These are phyloP conservation scores for Latrodectus geometricus DNA, from an alignment of 1,140 invertebrate genomes.

Conservation along the genomic window DNA sequence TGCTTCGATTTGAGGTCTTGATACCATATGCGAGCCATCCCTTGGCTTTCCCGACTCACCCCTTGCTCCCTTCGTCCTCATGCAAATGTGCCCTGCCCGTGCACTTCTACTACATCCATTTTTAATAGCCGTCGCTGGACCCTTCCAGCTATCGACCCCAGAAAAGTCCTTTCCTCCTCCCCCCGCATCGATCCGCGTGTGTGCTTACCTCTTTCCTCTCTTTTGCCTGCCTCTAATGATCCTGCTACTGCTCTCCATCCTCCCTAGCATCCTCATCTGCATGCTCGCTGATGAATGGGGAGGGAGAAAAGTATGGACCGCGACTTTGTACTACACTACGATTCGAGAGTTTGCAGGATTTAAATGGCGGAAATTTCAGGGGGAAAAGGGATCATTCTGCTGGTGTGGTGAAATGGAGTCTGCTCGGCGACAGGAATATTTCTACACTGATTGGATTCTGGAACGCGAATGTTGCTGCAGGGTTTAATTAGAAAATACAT, in stretches of 20 bases:
- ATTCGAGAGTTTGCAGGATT: slow-evolving; percentile 5
- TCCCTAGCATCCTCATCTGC: slow-evolving; percentile 55
- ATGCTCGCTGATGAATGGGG: slow-evolving; percentile 16
- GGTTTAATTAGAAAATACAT: no score
- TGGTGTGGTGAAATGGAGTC: neutral
- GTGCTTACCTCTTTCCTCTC: slow-evolving; percentile 57
- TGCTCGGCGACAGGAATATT: no score
- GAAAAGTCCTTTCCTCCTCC: neutral
- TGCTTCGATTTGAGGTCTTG: no score
- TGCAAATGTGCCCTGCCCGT: slow-evolving; percentile 60
- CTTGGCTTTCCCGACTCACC: slow-evolving; percentile 14
- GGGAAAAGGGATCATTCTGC: neutral
- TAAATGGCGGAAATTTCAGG: slow-evolving; percentile 40
- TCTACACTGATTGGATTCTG: no score
- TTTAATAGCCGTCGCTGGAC: slow-evolving; percentile 59
- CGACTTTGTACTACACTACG: slow-evolving; percentile 4
- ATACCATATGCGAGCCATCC: neutral
- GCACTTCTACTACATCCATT: slow-evolving; percentile 53
- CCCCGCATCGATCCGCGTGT: slow-evolving; percentile 14
- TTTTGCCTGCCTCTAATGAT: slow-evolving; percentile 60
- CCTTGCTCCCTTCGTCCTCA: slow-evolving; percentile 40
- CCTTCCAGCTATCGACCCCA: slow-evolving; percentile 50
- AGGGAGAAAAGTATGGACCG: slow-evolving; percentile 8
- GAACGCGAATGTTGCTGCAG: no score
- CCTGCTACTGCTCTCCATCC: slow-evolving; percentile 58